Evolutionary conservation across 2,888 invertebrate species (phyloP).

Genomic region (Argyresthia albistria): DNA sequence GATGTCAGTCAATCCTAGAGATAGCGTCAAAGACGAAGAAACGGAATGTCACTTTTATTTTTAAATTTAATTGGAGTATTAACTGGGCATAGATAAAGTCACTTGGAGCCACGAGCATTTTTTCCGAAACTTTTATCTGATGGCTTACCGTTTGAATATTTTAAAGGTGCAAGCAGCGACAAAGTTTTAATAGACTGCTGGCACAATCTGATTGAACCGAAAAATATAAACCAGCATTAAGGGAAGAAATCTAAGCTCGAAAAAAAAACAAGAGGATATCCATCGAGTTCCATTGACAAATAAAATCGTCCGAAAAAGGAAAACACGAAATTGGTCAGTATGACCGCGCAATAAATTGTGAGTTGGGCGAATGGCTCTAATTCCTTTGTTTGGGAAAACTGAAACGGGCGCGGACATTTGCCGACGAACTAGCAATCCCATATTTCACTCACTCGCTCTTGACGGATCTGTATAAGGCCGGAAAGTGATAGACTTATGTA

Average conservation of each 20-base stretch:
- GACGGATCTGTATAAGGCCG: conserved; percentile 39
- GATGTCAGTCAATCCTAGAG: conserved; percentile 8
- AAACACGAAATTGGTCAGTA: conserved; percentile 41
- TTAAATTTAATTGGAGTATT: conserved; percentile 65
- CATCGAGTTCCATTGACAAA: conserved; percentile 4
- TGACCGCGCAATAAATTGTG: conserved; percentile 52
- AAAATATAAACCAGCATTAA: conserved; percentile 21
- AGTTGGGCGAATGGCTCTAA: conserved; percentile 51
- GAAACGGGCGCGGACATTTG: conserved; percentile 37
- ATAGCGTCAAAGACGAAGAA: conserved; percentile 21
- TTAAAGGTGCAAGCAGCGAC: conserved; percentile 58
- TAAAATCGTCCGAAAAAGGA: conserved; percentile 21
- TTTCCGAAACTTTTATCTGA: conserved; percentile 54
- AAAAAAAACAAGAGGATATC: conserved; percentile 30
- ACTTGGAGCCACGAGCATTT: conserved; percentile 36
- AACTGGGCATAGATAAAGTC: conserved; percentile 64
- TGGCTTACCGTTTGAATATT: conserved; percentile 61
- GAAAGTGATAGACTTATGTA: conserved; percentile 50
- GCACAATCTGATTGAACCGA: conserved; percentile 50
- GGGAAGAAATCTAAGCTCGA: conserved; percentile 17
- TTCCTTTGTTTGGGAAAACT: conserved; percentile 66
- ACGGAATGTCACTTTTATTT: conserved; percentile 53
- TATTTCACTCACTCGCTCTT: conserved; percentile 57
- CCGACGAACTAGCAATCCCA: conserved; percentile 41
- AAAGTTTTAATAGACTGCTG: conserved; percentile 63